Conservation (phyloP, 2,888 invertebrate species). For the Masnerella sp. region DNA sequence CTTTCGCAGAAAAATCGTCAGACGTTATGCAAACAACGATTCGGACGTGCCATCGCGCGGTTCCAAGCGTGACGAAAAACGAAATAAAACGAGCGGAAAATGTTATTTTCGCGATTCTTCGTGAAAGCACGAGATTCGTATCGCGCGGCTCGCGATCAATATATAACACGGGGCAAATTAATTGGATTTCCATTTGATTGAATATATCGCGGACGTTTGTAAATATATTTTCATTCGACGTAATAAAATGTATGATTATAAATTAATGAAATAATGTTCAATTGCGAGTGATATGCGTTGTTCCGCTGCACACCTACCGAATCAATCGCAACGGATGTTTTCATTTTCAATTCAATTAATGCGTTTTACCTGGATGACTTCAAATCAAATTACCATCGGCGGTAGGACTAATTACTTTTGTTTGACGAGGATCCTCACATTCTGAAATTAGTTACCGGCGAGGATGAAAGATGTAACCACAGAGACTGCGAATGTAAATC, state of each 20-base stretch:
- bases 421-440: background rate
- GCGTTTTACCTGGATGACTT: slow-evolving; percentile 17
- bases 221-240: slow-evolving; percentile 24
- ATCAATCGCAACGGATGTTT: slow-evolving; percentile 21
- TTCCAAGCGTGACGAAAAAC: no score
- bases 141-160: slow-evolving; percentile 21
- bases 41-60: no score
- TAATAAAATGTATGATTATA: slow-evolving; percentile 42
- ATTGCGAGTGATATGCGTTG: slow-evolving; percentile 14
- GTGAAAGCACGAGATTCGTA: slow-evolving; percentile 30
- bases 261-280: slow-evolving; percentile 38
- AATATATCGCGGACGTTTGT: slow-evolving; percentile 22
- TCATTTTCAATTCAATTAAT: slow-evolving; percentile 37
- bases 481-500: no score
- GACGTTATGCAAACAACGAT: slow-evolving; percentile 24
- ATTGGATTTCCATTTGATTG: slow-evolving; percentile 34
- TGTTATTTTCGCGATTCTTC: no score
- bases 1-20: slow-evolving; percentile 59
- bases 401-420: slow-evolving; percentile 23
- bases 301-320: background rate
- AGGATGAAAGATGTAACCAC: no score
- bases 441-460: background rate
- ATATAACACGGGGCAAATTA: slow-evolving; percentile 22
- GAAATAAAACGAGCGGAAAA: slow-evolving; percentile 26
- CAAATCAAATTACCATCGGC: slow-evolving; percentile 20